Percentiles rank a stretch among this genome's conserved stretches.
These are phyloP conservation scores for Umimayanthus kanabou DNA, from an alignment of 92 coral and sea anemone genomes.

Conservation along the genomic window DNA sequence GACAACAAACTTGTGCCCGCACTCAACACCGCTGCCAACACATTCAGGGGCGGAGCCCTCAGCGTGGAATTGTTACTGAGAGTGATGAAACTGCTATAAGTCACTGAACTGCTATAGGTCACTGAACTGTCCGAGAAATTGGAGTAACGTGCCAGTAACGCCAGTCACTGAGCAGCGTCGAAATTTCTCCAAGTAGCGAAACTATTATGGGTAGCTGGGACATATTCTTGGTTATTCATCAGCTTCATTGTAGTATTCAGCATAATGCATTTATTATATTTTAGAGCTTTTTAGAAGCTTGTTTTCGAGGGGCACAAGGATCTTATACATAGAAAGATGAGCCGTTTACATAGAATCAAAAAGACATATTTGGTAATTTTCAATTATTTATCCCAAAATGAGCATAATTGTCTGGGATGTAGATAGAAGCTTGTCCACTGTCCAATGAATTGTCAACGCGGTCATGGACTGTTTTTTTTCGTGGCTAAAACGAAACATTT, in stretches of 20 bases:
- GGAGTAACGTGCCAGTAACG: background rate
- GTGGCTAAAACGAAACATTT: no score
- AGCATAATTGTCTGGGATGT: no score
- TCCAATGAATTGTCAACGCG: no score
- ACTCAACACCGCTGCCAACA: conserved; percentile 79
- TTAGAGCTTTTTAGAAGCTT: no score
- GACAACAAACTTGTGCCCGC: conserved; percentile 90
- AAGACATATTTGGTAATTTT: background rate
- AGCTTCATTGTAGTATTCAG: no score
- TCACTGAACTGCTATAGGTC: conserved; percentile 50
- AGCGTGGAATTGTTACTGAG: conserved; percentile 74
- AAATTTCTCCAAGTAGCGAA: background rate
- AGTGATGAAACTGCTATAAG: conserved; percentile 62
- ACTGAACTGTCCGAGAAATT: background rate
- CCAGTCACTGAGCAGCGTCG: background rate
- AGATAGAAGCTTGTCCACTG: no score
- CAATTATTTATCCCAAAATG: background rate
- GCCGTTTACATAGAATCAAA: background rate
- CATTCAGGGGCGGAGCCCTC: conserved; percentile 66
- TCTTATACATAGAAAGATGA: no score
- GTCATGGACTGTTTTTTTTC: no score
- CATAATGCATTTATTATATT: no score
- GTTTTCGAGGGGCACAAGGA: background rate
- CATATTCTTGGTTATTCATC: no score
- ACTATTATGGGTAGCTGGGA: no score